Evolutionary conservation across 2,113 vertebrate species (phyloP).

Genomic region (Zosterops hypoxanthus): DNA sequence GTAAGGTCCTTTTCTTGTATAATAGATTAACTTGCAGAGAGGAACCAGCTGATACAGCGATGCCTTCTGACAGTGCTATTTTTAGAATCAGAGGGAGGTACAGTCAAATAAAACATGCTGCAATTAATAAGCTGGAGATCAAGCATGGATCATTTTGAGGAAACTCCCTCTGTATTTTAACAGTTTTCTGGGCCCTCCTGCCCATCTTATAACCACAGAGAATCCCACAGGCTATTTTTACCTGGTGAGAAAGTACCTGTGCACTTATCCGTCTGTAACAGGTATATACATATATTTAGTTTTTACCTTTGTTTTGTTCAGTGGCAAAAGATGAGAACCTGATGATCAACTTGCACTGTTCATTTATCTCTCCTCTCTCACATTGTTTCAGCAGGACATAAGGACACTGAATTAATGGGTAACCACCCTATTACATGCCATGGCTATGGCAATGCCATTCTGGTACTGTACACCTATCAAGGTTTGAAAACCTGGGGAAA

Average conservation of each 20-base stretch:
- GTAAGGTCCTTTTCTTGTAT: constrained; percentile 49
- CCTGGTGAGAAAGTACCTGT: not conserved
- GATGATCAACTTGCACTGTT: not conserved
- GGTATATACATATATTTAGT: not conserved
- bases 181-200: not conserved
- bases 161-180: constrained; percentile 22
- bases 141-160: not conserved
- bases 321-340: not conserved
- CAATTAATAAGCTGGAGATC: constrained; percentile 29
- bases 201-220: not conserved
- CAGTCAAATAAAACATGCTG: constrained; percentile 8
- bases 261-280: not conserved
- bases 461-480: not conserved
- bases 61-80: constrained; percentile 41
- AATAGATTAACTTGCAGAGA: constrained; percentile 45
- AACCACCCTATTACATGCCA: not conserved
- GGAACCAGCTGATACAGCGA: not conserved
- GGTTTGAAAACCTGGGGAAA: not conserved
- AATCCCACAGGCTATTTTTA: not conserved
- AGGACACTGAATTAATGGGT: not conserved
- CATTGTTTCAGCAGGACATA: not conserved
- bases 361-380: not conserved
- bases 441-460: not conserved
- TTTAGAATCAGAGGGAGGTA: constrained; percentile 55
- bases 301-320: not conserved